Evolutionary conservation across 2,888 invertebrate species (phyloP).

Genomic region (Drepana falcataria): DNA sequence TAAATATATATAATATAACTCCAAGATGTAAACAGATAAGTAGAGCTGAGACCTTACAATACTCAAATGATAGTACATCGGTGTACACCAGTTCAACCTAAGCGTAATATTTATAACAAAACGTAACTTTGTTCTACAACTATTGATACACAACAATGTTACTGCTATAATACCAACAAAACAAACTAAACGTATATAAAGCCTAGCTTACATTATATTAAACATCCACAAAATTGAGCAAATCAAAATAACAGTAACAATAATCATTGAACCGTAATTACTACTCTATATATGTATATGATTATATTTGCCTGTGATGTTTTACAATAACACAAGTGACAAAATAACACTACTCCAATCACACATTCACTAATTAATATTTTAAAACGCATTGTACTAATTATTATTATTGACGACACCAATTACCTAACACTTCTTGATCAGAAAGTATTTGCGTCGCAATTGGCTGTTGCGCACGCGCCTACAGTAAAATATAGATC

Average conservation of each 20-base stretch:
- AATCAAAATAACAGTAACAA: conserved; percentile 76
- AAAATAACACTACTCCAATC: conserved; percentile 33
- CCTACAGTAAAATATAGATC: conserved; percentile 26
- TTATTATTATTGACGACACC: conserved; percentile 55
- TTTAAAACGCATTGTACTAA: conserved; percentile 66
- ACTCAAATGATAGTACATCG: neutral
- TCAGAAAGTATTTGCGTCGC: conserved; percentile 48
- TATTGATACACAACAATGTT: conserved; percentile 8
- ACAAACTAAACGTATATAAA: conserved; percentile 53
- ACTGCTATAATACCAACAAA: conserved; percentile 38
- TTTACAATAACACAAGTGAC: conserved; percentile 51
- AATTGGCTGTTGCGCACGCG: conserved; percentile 31
- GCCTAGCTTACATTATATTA: conserved; percentile 62
- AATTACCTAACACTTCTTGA: conserved; percentile 46
- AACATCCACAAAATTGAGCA: conserved; percentile 75
- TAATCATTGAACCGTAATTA: conserved; percentile 48
- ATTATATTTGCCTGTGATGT: conserved; percentile 48
- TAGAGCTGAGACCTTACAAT: neutral
- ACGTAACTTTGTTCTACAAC: neutral
- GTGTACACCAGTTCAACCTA: neutral
- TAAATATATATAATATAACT: neutral
- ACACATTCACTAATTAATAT: conserved; percentile 38
- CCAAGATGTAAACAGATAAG: neutral
- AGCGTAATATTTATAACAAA: neutral
- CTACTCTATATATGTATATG: conserved; percentile 63